A percentile compares a stretch with the other conserved stretches of the same genome.
Conservation (phyloP, 2,113 vertebrate genomes). For the Elanoides forficatus region DNA sequence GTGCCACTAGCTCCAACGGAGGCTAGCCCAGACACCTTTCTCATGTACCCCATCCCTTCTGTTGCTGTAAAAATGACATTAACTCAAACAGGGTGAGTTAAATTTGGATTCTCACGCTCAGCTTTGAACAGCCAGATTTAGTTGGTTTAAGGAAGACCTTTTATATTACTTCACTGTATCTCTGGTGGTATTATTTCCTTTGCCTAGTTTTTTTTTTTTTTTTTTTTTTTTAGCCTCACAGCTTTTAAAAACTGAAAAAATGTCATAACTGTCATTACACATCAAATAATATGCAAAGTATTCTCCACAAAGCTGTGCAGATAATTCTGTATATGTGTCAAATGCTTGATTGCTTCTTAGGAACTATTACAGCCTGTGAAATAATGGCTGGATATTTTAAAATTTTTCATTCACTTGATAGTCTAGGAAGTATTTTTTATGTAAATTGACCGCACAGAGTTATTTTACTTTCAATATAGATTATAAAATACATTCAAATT, state of each 20-base stretch:
- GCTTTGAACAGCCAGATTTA: not conserved
- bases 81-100: not conserved
- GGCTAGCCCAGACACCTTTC: not conserved
- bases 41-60: not conserved
- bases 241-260: not conserved
- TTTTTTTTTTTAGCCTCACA: not conserved
- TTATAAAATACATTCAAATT: not conserved
- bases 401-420: not conserved
- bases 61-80: not conserved
- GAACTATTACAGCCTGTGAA: not conserved
- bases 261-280: not conserved
- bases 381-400: not conserved
- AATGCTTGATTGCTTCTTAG: not conserved
- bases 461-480: not conserved
- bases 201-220: not conserved
- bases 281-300: not conserved
- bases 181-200: not conserved
- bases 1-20: accelerated
- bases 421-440: not conserved
- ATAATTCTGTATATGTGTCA: not conserved
- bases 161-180: not conserved
- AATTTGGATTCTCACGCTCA: not conserved
- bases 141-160: not conserved
- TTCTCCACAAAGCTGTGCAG: not conserved
- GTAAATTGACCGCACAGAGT: not conserved